phyloP scores from a whole-genome alignment of 2,797 vertebrate genomes.

The Sciurus carolinensis region DNA sequence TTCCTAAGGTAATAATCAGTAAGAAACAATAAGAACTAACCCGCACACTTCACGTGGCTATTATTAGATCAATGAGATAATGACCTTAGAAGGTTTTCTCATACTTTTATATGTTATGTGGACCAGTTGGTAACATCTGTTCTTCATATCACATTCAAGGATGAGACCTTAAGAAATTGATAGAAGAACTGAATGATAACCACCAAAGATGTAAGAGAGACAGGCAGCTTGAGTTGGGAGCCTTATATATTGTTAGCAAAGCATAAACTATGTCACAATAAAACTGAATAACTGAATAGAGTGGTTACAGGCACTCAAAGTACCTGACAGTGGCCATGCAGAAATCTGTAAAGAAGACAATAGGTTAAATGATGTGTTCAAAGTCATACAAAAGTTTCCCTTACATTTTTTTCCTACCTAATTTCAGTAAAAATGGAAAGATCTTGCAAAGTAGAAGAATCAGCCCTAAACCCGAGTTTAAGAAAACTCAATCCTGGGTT shows the following conservation, averaged over 20 bases:
- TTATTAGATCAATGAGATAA: conserved; percentile 23
- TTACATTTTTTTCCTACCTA: not conserved
- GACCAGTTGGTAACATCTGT: not conserved
- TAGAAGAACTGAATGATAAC: not conserved
- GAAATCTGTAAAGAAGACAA: not conserved
- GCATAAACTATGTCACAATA: not conserved
- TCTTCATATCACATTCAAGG: not conserved
- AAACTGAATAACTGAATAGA: not conserved
- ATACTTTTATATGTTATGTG: not conserved
- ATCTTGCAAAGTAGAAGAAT: not conserved
- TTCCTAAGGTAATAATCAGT: not conserved
- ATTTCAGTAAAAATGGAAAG: not conserved
- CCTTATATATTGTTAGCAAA: not conserved
- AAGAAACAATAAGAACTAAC: not conserved
- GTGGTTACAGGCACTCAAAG: rapidly evolving
- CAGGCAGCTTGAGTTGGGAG: not conserved
- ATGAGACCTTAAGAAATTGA: not conserved
- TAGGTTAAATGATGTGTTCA: not conserved
- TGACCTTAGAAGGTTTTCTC: not conserved
- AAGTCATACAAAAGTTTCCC: not conserved
- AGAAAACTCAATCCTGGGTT: not conserved
- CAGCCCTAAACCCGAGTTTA: not conserved
- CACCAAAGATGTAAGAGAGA: not conserved
- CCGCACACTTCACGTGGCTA: not conserved
- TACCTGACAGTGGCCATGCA: not conserved